A percentile compares a stretch with the other conserved stretches of the same genome.
These are phyloP conservation scores for Hypsopygia costalis DNA, from an alignment of 2,888 invertebrate genomes.

Conservation along the genomic window DNA sequence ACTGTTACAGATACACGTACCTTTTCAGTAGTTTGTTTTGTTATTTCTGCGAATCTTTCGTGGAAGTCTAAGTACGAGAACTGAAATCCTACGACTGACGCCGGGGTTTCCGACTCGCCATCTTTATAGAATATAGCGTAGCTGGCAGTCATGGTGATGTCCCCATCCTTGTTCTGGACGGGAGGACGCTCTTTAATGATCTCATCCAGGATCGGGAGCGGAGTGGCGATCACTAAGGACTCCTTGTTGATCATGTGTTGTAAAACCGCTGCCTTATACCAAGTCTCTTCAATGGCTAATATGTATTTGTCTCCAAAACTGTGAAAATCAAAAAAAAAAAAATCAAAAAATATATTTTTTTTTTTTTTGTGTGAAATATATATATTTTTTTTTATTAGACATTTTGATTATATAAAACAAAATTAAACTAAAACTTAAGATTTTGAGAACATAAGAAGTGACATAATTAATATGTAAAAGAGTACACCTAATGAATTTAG, in stretches of 20 bases:
- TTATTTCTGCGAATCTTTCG: slow-evolving; percentile 85
- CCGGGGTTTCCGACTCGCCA: slow-evolving; percentile 88
- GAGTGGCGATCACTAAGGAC: slow-evolving; percentile 89
- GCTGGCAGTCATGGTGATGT: slow-evolving; percentile 88
- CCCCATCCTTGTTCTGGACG: slow-evolving; percentile 62
- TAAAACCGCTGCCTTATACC: slow-evolving; percentile 94
- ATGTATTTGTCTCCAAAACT: slow-evolving; percentile 86
- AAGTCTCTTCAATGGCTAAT: slow-evolving; percentile 91
- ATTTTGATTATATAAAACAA: too few species aligned
- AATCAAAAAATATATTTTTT: too few species aligned
- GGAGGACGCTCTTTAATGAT: slow-evolving; percentile 47
- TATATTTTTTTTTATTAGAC: too few species aligned
- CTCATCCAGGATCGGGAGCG: slow-evolving; percentile 75
- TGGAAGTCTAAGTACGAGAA: slow-evolving; percentile 87
- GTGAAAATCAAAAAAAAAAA: too few species aligned
- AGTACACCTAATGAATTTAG: too few species aligned
- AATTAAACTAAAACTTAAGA: too few species aligned
- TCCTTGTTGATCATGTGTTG: slow-evolving; percentile 89
- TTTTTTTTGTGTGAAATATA: too few species aligned
- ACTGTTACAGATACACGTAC: slow-evolving; percentile 33
- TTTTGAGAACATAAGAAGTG: too few species aligned
- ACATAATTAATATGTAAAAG: too few species aligned
- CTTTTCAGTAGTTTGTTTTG: slow-evolving; percentile 37
- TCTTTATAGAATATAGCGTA: slow-evolving; percentile 92
- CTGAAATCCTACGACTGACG: slow-evolving; percentile 94